Conservation (phyloP, 1,140 invertebrate species). For the Heliconius melpomene region DNA sequence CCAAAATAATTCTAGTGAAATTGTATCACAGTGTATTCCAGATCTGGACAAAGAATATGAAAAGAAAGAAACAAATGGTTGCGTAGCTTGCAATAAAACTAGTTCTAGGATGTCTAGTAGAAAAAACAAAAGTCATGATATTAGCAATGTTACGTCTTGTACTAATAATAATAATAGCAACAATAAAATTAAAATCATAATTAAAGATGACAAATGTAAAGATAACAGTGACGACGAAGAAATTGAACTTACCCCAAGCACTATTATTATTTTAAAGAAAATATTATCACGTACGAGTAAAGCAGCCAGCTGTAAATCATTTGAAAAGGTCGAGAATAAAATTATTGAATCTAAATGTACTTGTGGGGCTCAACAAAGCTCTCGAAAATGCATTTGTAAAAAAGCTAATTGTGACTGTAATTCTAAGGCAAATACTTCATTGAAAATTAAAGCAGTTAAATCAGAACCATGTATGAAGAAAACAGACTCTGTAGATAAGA, state of each 20-base stretch:
- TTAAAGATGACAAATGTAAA: conserved; percentile 19
- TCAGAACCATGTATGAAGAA: not conserved
- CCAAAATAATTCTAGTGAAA: not conserved
- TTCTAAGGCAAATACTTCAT: not conserved
- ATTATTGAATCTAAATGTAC: not conserved
- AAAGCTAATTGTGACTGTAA: not conserved
- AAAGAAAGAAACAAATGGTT: conserved; percentile 1
- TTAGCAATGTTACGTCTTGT: not conserved
- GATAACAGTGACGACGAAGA: conserved; percentile 12
- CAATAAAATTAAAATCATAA: conserved; percentile 29
- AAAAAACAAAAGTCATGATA: conserved; percentile 1
- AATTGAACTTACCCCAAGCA: conserved; percentile 27
- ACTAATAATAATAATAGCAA: not conserved
- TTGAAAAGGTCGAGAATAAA: not conserved
- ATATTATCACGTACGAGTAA: conserved; percentile 25
- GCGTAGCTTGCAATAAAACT: not conserved
- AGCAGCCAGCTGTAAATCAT: conserved; percentile 18
- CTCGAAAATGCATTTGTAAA: not conserved
- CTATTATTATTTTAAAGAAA: conserved; percentile 24
- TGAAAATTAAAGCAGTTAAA: not conserved
- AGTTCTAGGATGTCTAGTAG: not conserved
- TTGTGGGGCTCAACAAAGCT: not conserved
- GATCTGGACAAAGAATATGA: not conserved
- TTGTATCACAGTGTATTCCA: not conserved
- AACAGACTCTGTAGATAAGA: not conserved